phyloP scores from a whole-genome alignment of 2,797 vertebrate species.

The Alfaro cultratus region DNA sequence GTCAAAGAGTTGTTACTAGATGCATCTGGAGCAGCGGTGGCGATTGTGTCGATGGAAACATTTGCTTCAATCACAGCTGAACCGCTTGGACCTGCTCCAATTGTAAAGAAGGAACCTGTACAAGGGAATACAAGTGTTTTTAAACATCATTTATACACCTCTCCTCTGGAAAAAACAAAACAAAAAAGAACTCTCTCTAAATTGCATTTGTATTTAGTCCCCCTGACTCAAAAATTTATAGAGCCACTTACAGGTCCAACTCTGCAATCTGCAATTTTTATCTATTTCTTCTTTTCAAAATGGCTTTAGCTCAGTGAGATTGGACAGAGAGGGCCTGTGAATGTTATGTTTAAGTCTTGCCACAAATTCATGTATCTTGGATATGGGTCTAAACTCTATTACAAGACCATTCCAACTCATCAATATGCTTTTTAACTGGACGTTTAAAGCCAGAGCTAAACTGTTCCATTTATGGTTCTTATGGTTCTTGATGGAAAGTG shows the following conservation, averaged over 20 bases:
- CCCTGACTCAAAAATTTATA: too few species aligned
- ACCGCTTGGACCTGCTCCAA: conserved; percentile 72
- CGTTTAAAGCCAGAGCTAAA: too few species aligned
- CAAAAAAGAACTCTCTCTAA: too few species aligned
- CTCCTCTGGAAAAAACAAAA: background rate
- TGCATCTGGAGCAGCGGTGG: conserved; percentile 39
- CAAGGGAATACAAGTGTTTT: conserved; percentile 10
- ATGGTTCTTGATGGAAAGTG: background rate
- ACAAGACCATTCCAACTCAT: too few species aligned
- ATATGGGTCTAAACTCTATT: background rate
- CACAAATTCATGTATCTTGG: background rate
- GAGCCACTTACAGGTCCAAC: background rate
- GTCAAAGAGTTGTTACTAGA: conserved; percentile 21
- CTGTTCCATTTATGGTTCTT: background rate
- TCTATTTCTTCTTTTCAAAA: background rate
- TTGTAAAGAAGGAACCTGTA: conserved; percentile 78
- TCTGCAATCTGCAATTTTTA: background rate
- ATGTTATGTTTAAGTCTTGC: background rate
- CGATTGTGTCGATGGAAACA: conserved; percentile 38
- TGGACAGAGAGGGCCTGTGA: background rate
- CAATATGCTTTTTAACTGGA: background rate
- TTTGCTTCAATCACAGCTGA: conserved; percentile 58
- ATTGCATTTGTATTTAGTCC: too few species aligned
- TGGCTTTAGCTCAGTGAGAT: background rate
- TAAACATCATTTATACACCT: background rate